Percentiles rank a stretch among this genome's conserved stretches.
Evolutionary conservation across 2,888 invertebrate species (phyloP).

Genomic region (Amblyjoppa proteus): DNA sequence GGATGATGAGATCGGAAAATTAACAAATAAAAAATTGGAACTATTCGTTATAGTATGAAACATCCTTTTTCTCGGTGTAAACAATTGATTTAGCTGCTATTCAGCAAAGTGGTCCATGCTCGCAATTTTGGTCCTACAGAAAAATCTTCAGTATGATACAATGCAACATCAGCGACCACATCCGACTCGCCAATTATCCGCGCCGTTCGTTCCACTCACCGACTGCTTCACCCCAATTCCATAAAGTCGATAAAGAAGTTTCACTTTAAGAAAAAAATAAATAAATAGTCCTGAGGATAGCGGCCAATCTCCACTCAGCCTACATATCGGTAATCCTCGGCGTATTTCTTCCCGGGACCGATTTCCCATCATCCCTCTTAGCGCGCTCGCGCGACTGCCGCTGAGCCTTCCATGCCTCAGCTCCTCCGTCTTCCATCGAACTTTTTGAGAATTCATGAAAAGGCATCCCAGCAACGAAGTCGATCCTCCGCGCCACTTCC

Average conservation of each 20-base stretch:
- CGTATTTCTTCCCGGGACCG: background rate
- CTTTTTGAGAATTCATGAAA: constrained; percentile 27
- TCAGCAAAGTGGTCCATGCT: too few species aligned
- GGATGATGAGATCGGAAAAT: too few species aligned
- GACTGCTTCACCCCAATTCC: too few species aligned
- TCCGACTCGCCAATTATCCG: too few species aligned
- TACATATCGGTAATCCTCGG: constrained; percentile 49
- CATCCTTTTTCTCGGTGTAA: too few species aligned
- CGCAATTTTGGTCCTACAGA: too few species aligned
- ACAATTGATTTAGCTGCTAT: too few species aligned
- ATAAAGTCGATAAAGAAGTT: too few species aligned
- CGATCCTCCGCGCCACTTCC: constrained; percentile 1
- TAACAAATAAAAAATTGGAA: too few species aligned
- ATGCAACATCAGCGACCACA: too few species aligned
- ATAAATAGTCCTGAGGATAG: constrained; percentile 45
- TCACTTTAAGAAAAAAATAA: background rate
- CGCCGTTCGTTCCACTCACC: too few species aligned
- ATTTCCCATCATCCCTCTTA: constrained; percentile 28
- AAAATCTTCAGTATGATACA: background rate
- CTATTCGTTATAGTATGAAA: too few species aligned
- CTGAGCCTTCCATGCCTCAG: background rate
- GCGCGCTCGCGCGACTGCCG: background rate
- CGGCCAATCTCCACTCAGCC: constrained; percentile 59
- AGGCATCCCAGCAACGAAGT: background rate
- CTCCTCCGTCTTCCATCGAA: constrained; percentile 16